Base-by-base conservation (phyloP, 2,888 invertebrate genomes). In the Nephrocerus scutellatus region DNA sequence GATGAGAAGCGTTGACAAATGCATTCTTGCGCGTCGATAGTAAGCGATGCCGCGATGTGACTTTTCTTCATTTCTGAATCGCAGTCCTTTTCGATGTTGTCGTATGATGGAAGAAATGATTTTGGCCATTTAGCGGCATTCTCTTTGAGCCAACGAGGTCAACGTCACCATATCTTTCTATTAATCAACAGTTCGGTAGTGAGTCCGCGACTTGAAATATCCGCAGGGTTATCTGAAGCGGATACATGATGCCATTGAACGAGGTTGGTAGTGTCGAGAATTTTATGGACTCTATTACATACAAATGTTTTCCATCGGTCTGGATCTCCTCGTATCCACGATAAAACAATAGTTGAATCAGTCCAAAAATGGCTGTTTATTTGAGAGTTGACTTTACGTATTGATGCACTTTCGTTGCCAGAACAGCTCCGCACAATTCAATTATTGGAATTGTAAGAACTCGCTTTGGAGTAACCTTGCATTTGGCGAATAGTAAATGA, bases 381-480 rank as follows among this genome's bases (percentile, higher is more conserved):
- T 7, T 39, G 26, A 43, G 19, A 19, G 22, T 24, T 10, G 16
- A 3, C 9, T 9, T 8, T 2, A 20, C n/a, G 15, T 33, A 28
- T 2, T 24, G 18, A 9, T 36, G 13, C 10, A 42, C 23, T 5
- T 25, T 19, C 14, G 36, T 20, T 6, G 34, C 9, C 21, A 31
- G 21, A 12, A 41, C 41, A n/a, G 39, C 42, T 4, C 35, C 26
- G 10, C 34, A 33, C 3, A 45, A 16, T 20, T 45, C 42, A 8
- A 42, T 23, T 6, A 33, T 35, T 21, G 45, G 42, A 9, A 46
- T 32, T 22, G 41, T 25, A 2, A 35, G 13, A 2, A 28, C 24
- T 9, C 39, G 39, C 3, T 38, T 5, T 8, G 39, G 45, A 1
- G 45, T n/a, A n/a, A n/a, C n/a, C n/a, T 42, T 2, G 43, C 45